These are phyloP conservation scores for Cyanoramphus novaezelandiae DNA, from an alignment of 2,113 vertebrate genomes.

Conservation along the genomic window DNA sequence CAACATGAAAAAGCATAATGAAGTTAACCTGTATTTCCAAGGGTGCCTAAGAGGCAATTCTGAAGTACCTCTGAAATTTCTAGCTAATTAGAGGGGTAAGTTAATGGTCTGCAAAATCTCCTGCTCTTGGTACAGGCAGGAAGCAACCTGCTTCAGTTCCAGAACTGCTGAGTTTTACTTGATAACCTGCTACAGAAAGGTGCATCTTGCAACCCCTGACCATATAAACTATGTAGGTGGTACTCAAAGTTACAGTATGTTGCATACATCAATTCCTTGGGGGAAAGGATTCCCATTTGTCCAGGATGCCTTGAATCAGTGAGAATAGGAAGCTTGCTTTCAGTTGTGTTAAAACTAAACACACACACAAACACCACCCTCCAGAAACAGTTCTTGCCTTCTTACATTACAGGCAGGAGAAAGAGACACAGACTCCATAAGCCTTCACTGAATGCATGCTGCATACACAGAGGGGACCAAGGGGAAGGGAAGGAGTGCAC, in stretches of 20 bases:
- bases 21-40: constrained; percentile 15
- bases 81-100: neutral
- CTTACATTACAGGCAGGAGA: neutral
- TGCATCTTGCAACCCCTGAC: neutral
- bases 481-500: neutral
- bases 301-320: neutral
- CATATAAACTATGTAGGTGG: neutral
- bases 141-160: neutral
- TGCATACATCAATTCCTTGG: neutral
- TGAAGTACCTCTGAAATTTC: constrained; percentile 5
- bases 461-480: neutral
- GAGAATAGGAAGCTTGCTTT: neutral
- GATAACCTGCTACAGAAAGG: neutral
- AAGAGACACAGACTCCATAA: neutral
- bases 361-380: neutral
- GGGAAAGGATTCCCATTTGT: neutral
- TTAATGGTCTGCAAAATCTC: neutral
- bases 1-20: neutral
- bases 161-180: neutral
- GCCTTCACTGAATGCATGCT: neutral
- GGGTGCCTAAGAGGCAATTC: neutral
- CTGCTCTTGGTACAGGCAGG: neutral
- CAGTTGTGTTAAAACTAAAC: neutral
- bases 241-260: neutral
- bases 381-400: neutral